A percentile compares a stretch with the other conserved stretches of the same genome.
These are phyloP conservation scores for Ctenopoma multispine DNA, from an alignment of 2,797 vertebrate genomes.

Conservation along the genomic window DNA sequence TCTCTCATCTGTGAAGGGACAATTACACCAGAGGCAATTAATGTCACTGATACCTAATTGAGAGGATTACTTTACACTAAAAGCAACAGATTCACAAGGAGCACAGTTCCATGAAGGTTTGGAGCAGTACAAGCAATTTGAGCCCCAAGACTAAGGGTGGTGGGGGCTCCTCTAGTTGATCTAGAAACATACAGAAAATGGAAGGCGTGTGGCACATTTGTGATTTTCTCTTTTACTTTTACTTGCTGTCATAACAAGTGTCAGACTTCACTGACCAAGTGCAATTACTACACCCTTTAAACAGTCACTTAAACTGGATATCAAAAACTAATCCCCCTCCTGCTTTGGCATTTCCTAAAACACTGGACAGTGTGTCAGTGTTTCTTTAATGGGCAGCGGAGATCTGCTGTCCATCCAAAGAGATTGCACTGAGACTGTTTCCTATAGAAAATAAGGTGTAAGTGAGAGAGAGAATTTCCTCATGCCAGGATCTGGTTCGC, in stretches of 20 bases:
- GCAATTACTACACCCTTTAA: slow-evolving; percentile 15
- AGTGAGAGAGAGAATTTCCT: slow-evolving; percentile 34
- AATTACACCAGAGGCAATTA: slow-evolving; percentile 82
- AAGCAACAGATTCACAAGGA: slow-evolving; percentile 67
- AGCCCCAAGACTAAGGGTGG: slow-evolving; percentile 10
- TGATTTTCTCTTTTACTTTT: slow-evolving; percentile 31
- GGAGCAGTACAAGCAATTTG: slow-evolving; percentile 36
- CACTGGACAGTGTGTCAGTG: slow-evolving; percentile 12
- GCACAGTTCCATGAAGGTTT: slow-evolving; percentile 48
- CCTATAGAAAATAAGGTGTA: slow-evolving; percentile 30
- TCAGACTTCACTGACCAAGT: background rate
- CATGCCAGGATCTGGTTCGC: slow-evolving; percentile 58
- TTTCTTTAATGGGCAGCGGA: slow-evolving; percentile 32
- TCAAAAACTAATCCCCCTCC: slow-evolving; percentile 7
- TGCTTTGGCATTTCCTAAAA: slow-evolving; percentile 15
- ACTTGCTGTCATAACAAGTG: slow-evolving; percentile 27
- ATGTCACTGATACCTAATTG: slow-evolving; percentile 80
- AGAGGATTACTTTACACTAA: slow-evolving; percentile 81
- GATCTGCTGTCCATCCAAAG: slow-evolving; percentile 15
- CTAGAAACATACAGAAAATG: background rate
- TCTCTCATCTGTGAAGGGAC: slow-evolving; percentile 80
- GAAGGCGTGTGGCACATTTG: background rate
- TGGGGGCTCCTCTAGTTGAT: background rate
- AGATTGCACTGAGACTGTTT: slow-evolving; percentile 22
- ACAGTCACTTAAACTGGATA: slow-evolving; percentile 3